Base-by-base conservation (phyloP, 2,888 invertebrate species). In the Sphaerophoria rueppellii region DNA sequence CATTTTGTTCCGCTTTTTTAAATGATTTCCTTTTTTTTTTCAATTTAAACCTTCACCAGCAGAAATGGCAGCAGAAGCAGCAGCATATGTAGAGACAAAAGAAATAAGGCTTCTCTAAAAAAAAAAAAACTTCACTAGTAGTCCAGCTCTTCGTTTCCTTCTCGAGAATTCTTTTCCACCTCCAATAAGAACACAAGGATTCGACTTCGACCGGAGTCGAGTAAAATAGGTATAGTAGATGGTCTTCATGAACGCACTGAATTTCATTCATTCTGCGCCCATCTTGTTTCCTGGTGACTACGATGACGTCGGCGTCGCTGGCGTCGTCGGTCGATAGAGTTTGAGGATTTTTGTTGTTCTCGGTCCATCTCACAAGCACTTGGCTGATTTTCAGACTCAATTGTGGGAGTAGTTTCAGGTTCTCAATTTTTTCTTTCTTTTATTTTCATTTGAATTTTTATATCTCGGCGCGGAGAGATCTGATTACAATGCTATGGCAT, bases 51-150 rank as follows among this genome's bases (percentile, higher is more conserved):
- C 83, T 73, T 85, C 83, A 82, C 35, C 48, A 61, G 50, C 81
- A 69, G 74, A 46, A 80, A 72, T 67, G 80, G 50, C 9, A 6
- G 40, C 6, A 43, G 43, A 9, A 14, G 12, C 34, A 78, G 57
- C 50, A 80, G 81, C 81, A 85, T 81, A 85, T 81, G 81, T 73
- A 85, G 74, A 70, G 73, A 85, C 85, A 81, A 85, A 80, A 80
- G 75, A 58, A 75, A 52, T 40, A 60, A 73, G 65, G 54, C 16
- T 32, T 32, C 14, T 40, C 60, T 34, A 77, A 75, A 67, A 55
- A 67, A 55, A 61, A 55, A 50, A 12, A 14, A 6, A 37, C 1
- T 69, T 32, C 61, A 52, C 75, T 24, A 2, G 24, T 24, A 24
- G 24, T 24, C 1, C 70, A 50, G 35, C 16, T 65, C 79, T 79